These are phyloP conservation scores for Ceratosolen solmsi DNA, from an alignment of 1,140 invertebrate species.

Conservation along the genomic window DNA sequence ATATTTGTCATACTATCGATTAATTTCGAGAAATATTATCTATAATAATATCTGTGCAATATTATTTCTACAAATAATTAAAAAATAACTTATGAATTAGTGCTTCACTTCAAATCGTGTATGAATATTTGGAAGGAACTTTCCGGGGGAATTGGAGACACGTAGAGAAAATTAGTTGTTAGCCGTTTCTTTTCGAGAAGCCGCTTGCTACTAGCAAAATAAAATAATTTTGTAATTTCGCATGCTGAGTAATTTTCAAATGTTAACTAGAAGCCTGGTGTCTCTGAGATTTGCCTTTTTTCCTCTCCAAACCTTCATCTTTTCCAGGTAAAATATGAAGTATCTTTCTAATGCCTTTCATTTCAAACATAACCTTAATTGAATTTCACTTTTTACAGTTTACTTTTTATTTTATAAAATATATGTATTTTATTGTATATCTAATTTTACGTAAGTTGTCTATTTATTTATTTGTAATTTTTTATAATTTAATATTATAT, in stretches of 20 bases:
- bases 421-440: too few species aligned
- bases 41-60: too few species aligned
- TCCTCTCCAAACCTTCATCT: conserved; percentile 49
- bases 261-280: conserved; percentile 53
- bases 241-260: conserved; percentile 34
- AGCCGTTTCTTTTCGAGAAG: not conserved
- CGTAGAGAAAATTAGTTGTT: not conserved
- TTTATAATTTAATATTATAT: too few species aligned
- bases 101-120: conserved; percentile 7
- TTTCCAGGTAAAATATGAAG: conserved; percentile 53
- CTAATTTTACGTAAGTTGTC: too few species aligned
- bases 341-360: not conserved
- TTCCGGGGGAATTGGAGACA: not conserved
- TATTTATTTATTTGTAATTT: too few species aligned
- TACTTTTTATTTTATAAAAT: not conserved
- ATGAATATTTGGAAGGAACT: not conserved
- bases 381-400: not conserved
- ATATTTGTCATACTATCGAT: too few species aligned
- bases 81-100: conserved; percentile 1
- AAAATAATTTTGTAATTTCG: not conserved
- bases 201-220: not conserved
- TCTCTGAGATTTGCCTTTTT: conserved; percentile 50
- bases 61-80: too few species aligned
- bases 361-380: conserved; percentile 24
- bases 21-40: too few species aligned